Conservation (phyloP, 2,113 vertebrate genomes). For the mouse (Mus musculus) region DNA sequence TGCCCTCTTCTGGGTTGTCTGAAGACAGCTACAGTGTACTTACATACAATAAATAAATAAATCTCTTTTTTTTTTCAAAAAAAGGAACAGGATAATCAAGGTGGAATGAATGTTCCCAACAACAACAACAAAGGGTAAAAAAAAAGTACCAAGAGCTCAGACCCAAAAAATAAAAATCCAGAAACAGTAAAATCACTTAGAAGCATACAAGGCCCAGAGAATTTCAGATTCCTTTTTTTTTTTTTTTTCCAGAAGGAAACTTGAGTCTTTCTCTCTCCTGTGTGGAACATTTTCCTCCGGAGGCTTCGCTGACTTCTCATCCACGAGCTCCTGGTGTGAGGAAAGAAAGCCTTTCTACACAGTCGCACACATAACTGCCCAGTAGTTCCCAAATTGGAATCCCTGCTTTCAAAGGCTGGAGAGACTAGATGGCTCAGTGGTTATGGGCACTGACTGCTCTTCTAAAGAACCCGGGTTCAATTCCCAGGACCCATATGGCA, state of each 20-base stretch:
- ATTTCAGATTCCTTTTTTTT: background rate
- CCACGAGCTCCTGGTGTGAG: background rate
- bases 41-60: too few relatives aligned
- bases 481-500: background rate
- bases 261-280: background rate
- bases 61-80: too few relatives aligned
- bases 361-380: background rate
- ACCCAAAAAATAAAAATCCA: background rate
- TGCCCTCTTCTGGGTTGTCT: too few relatives aligned
- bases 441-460: background rate
- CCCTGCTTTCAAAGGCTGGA: background rate
- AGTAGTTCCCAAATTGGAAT: background rate
- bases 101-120: conserved; percentile 12
- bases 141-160: conserved; percentile 14
- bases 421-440: background rate
- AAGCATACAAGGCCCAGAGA: background rate
- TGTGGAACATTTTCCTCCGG: conserved; percentile 13
- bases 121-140: background rate
- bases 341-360: background rate
- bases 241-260: conserved; percentile 19
- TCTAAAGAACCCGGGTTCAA: background rate
- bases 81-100: background rate
- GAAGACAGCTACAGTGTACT: too few relatives aligned
- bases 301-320: background rate
- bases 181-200: conserved; percentile 35